phyloP scores from a whole-genome alignment of 2,888 invertebrate genomes.

The Heliconius charithonia region DNA sequence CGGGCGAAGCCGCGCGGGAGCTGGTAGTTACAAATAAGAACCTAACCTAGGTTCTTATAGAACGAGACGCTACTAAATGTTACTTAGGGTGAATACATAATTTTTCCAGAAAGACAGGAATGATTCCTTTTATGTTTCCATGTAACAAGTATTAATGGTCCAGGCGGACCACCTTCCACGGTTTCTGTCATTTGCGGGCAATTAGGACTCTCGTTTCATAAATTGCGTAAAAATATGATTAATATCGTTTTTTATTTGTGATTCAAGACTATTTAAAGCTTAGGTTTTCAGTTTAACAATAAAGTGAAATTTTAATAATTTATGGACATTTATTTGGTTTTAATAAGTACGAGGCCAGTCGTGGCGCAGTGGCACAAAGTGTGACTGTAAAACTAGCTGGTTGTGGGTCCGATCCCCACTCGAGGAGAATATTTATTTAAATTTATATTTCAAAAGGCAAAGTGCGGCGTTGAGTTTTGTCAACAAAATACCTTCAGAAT shows the following conservation, averaged over 20 bases:
- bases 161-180: constrained; percentile 57
- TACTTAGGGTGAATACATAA: constrained; percentile 67
- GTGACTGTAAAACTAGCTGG: no score
- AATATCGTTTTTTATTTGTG: constrained; percentile 59
- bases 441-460: no score
- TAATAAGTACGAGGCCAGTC: no score
- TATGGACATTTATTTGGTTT: background rate
- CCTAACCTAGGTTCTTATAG: constrained; percentile 39
- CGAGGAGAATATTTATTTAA: no score
- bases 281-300: constrained; percentile 2
- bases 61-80: constrained; percentile 52
- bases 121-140: constrained; percentile 71
- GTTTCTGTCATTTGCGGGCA: constrained; percentile 72
- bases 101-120: constrained; percentile 67
- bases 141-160: constrained; percentile 74
- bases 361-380: no score
- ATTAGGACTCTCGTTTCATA: constrained; percentile 67
- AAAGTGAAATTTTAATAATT: background rate
- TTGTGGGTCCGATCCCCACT: no score
- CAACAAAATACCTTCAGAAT: no score
- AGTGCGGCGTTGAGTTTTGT: no score
- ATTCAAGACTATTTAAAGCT: constrained; percentile 53
- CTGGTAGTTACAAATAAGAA: constrained; percentile 22
- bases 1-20: no score
- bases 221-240: constrained; percentile 66